Evolutionary conservation across 2,797 vertebrate species (phyloP).

Genomic region (Artibeus lituratus): DNA sequence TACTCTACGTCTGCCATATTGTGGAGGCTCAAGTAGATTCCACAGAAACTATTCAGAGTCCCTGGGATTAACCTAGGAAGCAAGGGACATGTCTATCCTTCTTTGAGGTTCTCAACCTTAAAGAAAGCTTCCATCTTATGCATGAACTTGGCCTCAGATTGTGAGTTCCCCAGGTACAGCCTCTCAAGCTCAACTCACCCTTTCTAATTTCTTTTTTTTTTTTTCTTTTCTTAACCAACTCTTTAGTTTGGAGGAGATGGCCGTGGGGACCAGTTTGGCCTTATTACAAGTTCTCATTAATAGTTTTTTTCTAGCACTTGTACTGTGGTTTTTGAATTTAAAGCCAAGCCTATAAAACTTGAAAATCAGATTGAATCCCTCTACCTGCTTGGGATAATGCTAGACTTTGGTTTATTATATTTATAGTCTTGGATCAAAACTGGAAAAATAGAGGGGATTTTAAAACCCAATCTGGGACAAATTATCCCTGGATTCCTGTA

Average conservation of each 20-base stretch:
- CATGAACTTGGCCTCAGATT: neutral
- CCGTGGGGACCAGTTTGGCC: neutral
- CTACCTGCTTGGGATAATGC: neutral
- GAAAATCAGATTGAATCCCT: neutral
- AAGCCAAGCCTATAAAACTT: neutral
- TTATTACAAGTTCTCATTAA: neutral
- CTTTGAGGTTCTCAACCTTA: neutral
- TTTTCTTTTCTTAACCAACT: neutral
- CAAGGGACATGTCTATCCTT: neutral
- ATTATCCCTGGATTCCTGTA: neutral
- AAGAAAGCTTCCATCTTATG: neutral
- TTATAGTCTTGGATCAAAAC: neutral
- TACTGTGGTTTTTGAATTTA: neutral
- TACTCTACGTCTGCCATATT: neutral
- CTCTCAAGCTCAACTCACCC: neutral
- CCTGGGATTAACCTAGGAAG: neutral
- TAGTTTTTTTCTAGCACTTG: neutral
- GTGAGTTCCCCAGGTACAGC: neutral
- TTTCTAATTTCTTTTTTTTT: neutral
- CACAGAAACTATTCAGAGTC: neutral
- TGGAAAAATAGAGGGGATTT: neutral
- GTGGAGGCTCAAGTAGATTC: neutral
- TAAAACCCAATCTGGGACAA: neutral
- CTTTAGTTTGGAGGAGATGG: neutral
- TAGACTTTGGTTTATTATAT: slow-evolving; percentile 8